Evolutionary conservation across 2,113 vertebrate species (phyloP), one percentile per base, ranked within the genome.

Genomic region (Euleptes europaea): DNA sequence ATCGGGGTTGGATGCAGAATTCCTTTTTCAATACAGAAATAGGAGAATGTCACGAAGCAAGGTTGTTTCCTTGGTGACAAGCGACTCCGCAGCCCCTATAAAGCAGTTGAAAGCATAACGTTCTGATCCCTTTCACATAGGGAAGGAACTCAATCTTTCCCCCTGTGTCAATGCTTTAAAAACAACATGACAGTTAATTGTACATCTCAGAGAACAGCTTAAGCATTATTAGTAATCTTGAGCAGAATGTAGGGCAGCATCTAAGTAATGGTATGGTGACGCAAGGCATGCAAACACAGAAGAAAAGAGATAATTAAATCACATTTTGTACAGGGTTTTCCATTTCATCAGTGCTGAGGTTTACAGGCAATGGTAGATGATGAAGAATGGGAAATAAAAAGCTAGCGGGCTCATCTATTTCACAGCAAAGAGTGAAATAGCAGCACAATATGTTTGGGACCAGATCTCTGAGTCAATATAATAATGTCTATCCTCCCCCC

Each of bases 241-340:
- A 77, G 84, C 90, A 92, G 86, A 84, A 86, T 92, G 85, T 93
- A 71, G 89, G 90, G 92, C 78, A 83, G 82, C 66, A 91, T 80
- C 83, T 92, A 92, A 94, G 6, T 0, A 94, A 95, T 94, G 92
- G 89, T 92, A 95, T 94, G 94, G 78, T 91, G 88, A 95, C 88
- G 92, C 85, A 90, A 89, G 93, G 93, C 93, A 95, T 93, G 91
- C 92, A 96, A 95, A 94, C 93, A 95, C 91, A 95, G 92, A 96
- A 96, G 95, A 95, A 96, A 96, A 96, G 92, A 96, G 95, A 94
- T 96, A 95, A 96, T 95, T 95, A 91, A 92, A 95, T 89, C 92
- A 95, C 94, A 88, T 84, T 93, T 95, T 95, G 91, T 91, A 89
- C 92, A 94, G 91, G 92, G 92, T 95, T 95, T 94, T 93, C 92